Conservation (phyloP, 2,888 invertebrate species). For the Agrochola lota region DNA sequence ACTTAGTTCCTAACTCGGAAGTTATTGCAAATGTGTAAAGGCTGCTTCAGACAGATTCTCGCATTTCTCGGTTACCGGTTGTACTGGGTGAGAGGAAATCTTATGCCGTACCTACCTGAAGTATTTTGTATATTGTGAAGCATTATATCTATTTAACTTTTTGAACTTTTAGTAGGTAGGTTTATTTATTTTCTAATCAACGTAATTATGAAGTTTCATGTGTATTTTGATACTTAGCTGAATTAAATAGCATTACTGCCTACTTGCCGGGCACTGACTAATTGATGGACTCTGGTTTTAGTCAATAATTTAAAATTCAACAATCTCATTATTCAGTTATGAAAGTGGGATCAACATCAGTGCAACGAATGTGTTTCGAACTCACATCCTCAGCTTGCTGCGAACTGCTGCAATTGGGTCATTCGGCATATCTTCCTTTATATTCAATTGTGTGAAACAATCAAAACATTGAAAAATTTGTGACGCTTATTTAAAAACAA, state of each 20-base stretch:
- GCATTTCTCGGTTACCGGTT: conserved; percentile 13
- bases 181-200: not conserved
- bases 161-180: not conserved
- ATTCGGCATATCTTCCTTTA: not conserved
- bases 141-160: not conserved
- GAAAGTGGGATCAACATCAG: not conserved
- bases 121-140: not conserved
- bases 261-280: not conserved
- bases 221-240: not conserved
- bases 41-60: conserved; percentile 31
- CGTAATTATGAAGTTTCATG: not conserved
- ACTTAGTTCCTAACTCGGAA: conserved; percentile 66
- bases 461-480: not conserved
- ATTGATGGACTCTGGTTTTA: not conserved
- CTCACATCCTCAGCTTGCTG: not conserved
- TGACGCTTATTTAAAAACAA: not conserved
- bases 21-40: conserved; percentile 65
- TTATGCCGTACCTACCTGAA: not conserved
- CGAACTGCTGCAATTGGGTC: not conserved
- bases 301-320: not conserved
- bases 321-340: not conserved
- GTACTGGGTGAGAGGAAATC: not conserved
- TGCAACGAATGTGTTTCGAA: not conserved
- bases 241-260: not conserved
- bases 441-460: not conserved